phyloP scores from a whole-genome alignment of 1,140 invertebrate species.

The Teleogryllus occipitalis region DNA sequence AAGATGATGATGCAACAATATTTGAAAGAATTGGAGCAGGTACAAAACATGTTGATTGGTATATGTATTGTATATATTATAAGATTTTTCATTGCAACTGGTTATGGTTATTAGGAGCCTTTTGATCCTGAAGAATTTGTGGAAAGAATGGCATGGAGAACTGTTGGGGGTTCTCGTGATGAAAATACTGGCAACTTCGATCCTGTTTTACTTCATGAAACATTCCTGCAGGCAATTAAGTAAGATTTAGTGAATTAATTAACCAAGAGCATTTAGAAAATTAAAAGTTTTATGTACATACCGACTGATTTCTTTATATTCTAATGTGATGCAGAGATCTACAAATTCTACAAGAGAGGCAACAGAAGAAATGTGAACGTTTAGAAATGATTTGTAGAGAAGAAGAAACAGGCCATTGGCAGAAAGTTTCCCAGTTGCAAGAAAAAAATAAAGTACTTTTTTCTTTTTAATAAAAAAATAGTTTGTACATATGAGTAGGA shows the following conservation, averaged over 20 bases:
- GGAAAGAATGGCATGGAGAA: conserved; percentile 89
- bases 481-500: too few species aligned
- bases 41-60: conserved; percentile 30
- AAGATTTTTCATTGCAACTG: neutral
- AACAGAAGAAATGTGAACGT: conserved; percentile 80
- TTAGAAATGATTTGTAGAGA: conserved; percentile 75
- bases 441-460: conserved; percentile 71
- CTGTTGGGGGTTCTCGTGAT: conserved; percentile 66
- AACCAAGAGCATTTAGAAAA: neutral
- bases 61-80: neutral
- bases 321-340: conserved; percentile 45
- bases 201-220: conserved; percentile 74
- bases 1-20: conserved; percentile 68
- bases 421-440: conserved; percentile 72
- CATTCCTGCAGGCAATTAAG: conserved; percentile 86
- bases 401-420: conserved; percentile 75
- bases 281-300: neutral
- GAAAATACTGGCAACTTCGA: conserved; percentile 53
- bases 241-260: conserved; percentile 36
- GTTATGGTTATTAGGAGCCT: conserved; percentile 58
- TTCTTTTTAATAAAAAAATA: too few species aligned
- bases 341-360: conserved; percentile 70
- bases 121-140: conserved; percentile 97
- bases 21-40: conserved; percentile 71
- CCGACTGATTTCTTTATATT: conserved; percentile 18